phyloP scores from a whole-genome alignment of 2,888 invertebrate species.

The Selenia dentaria region DNA sequence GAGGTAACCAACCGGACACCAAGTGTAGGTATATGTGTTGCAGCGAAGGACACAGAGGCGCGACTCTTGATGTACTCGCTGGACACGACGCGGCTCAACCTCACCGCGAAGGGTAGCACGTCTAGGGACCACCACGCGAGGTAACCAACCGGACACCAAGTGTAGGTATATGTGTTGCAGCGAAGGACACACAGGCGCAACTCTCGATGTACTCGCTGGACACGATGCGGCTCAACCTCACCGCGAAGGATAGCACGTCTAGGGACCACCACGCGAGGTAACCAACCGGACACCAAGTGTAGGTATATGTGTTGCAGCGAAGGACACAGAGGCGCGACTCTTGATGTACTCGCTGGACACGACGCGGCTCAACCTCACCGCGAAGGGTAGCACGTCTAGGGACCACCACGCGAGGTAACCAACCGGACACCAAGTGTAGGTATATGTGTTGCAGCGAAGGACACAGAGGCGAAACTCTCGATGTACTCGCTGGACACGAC shows the following conservation, averaged over 20 bases:
- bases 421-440: too few relatives aligned
- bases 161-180: too few relatives aligned
- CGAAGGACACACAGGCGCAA: slow-evolving; percentile 40
- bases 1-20: too few relatives aligned
- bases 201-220: slow-evolving; percentile 72
- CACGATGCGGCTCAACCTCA: slow-evolving; percentile 42
- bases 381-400: slow-evolving; percentile 43
- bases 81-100: slow-evolving; percentile 12
- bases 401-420: slow-evolving; percentile 47
- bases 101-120: too few relatives aligned
- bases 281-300: too few relatives aligned
- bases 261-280: slow-evolving; percentile 48
- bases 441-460: too few relatives aligned
- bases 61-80: too few relatives aligned
- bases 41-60: too few relatives aligned
- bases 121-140: too few relatives aligned
- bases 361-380: slow-evolving; percentile 39
- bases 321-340: slow-evolving; percentile 46
- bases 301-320: too few relatives aligned
- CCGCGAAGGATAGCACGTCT: slow-evolving; percentile 41
- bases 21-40: too few relatives aligned
- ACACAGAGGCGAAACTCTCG: slow-evolving; percentile 52
- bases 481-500: slow-evolving; percentile 68
- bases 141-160: too few relatives aligned
- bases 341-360: slow-evolving; percentile 72